Percentiles rank a stretch among this genome's conserved stretches.
Evolutionary conservation across 2,888 invertebrate species (phyloP).

Genomic region (Drosophila kokeensis): DNA sequence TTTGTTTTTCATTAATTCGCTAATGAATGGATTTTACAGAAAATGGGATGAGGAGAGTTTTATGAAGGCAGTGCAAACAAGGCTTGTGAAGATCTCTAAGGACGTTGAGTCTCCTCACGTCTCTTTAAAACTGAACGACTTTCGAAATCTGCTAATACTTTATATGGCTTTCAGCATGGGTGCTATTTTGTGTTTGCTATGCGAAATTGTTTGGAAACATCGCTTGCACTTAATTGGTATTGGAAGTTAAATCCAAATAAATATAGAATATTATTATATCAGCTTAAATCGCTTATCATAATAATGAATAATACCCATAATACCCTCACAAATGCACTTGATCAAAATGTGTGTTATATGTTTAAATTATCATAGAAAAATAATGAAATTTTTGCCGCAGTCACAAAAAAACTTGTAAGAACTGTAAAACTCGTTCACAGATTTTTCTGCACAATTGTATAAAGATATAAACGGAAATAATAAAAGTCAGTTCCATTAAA

Average conservation of each 20-base stretch:
- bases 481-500: background rate
- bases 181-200: slow-evolving; percentile 15
- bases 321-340: background rate
- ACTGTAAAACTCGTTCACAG: background rate
- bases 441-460: background rate
- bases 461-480: background rate
- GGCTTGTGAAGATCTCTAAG: background rate
- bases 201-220: slow-evolving; percentile 41
- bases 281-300: background rate
- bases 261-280: background rate
- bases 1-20: background rate
- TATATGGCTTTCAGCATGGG: background rate
- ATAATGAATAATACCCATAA: background rate
- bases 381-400: background rate
- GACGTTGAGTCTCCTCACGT: background rate
- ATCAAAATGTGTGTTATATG: background rate
- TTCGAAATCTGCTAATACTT: background rate
- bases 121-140: slow-evolving; percentile 13
- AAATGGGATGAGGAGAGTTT: background rate
- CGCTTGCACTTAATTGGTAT: background rate
- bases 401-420: background rate
- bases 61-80: background rate
- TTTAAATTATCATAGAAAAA: background rate
- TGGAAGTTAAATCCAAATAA: background rate
- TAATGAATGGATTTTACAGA: slow-evolving; percentile 5